Evolutionary conservation across 2,113 vertebrate species (phyloP).

Genomic region (Heterotis niloticus): DNA sequence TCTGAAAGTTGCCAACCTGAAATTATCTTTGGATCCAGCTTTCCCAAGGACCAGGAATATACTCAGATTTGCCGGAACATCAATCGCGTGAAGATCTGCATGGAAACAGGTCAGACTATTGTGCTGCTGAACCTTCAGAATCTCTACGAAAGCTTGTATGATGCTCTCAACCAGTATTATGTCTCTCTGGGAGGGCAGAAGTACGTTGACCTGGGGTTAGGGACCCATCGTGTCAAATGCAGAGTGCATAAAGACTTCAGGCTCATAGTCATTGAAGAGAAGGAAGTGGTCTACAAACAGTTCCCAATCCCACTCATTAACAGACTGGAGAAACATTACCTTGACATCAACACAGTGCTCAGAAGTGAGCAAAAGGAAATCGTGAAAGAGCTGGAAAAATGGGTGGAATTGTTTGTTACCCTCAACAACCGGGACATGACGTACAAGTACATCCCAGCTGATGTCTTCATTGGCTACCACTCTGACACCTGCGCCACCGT

Average conservation of each 20-base stretch:
- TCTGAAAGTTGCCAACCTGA: constrained; percentile 72
- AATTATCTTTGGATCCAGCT: constrained; percentile 93
- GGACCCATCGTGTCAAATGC: constrained; percentile 94
- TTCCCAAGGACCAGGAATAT: constrained; percentile 91
- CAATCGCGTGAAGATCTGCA: constrained; percentile 91
- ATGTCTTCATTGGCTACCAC: constrained; percentile 89
- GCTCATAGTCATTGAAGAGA: constrained; percentile 90
- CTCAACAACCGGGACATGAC: constrained; percentile 34
- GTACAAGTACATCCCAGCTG: constrained; percentile 66
- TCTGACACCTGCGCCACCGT: constrained; percentile 81
- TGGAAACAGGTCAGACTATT: constrained; percentile 87
- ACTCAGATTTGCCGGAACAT: constrained; percentile 92
- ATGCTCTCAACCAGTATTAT: constrained; percentile 95
- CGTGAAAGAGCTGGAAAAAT: constrained; percentile 65
- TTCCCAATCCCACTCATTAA: constrained; percentile 95
- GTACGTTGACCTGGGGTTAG: constrained; percentile 90
- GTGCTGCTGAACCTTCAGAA: constrained; percentile 91
- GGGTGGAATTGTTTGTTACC: constrained; percentile 68
- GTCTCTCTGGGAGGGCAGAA: constrained; percentile 88
- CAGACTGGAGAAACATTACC: constrained; percentile 93
- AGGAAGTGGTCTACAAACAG: constrained; percentile 79
- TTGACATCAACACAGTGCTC: constrained; percentile 82
- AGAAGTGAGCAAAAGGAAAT: constrained; percentile 61
- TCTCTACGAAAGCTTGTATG: constrained; percentile 95
- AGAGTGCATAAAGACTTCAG: constrained; percentile 83